Conservation (phyloP, 2,888 invertebrate genomes). For the Caenorhabditis panamensis region DNA sequence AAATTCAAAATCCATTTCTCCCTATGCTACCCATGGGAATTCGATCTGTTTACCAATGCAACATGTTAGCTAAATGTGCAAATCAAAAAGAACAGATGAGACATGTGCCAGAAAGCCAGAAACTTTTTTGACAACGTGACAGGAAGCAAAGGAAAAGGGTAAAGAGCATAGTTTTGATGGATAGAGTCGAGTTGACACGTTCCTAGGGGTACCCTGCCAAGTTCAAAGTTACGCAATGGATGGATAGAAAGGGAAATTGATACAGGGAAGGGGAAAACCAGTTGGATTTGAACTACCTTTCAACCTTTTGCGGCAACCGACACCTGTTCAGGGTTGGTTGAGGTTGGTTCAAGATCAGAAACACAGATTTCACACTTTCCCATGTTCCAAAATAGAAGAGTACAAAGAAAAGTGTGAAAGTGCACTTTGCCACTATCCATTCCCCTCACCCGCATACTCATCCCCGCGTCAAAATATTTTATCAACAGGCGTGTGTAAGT, state of each 20-base stretch:
- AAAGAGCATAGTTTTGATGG: not conserved
- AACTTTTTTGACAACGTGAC: not conserved
- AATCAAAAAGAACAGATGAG: conserved; percentile 38
- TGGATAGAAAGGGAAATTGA: conserved; percentile 7
- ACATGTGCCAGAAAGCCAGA: conserved; percentile 35
- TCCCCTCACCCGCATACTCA: no score
- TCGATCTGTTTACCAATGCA: conserved; percentile 41
- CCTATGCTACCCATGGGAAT: conserved; percentile 43
- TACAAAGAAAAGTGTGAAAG: not conserved
- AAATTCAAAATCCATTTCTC: conserved; percentile 38
- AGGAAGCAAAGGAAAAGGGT: not conserved
- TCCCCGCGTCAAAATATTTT: conserved; percentile 19
- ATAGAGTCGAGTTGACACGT: not conserved
- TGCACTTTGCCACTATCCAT: no score
- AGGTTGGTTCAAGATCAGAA: no score
- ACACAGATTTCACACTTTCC: no score
- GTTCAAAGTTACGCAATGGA: conserved; percentile 42
- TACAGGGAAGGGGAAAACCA: conserved; percentile 6
- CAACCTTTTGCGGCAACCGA: conserved; percentile 12
- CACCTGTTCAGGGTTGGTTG: conserved; percentile 43
- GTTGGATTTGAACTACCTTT: conserved; percentile 30
- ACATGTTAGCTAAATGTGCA: conserved; percentile 52
- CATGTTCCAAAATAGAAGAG: no score
- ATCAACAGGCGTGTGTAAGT: conserved; percentile 38
- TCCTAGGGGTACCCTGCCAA: not conserved